These are phyloP conservation scores for Automeris io DNA, from an alignment of 2,888 invertebrate genomes.

Conservation along the genomic window DNA sequence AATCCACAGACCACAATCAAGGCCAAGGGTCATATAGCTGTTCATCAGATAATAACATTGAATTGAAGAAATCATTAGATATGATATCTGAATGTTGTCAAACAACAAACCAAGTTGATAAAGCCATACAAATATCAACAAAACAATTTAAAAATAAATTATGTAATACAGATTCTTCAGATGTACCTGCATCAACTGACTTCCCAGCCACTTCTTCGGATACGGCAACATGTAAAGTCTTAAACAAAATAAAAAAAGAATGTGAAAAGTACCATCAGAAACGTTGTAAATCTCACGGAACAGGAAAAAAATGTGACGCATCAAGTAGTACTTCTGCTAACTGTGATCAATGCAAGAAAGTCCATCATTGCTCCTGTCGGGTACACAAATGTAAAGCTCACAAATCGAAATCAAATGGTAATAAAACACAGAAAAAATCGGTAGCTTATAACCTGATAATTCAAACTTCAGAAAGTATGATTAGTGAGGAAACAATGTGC, in stretches of 20 bases:
- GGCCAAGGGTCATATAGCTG: constrained; percentile 10
- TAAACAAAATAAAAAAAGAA: constrained; percentile 60
- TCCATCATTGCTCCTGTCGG: constrained; percentile 47
- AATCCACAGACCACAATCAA: constrained; percentile 32
- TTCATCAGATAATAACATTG: constrained; percentile 4
- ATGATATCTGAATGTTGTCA: constrained; percentile 12
- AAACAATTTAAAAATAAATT: constrained; percentile 31
- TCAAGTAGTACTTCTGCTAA: constrained; percentile 55
- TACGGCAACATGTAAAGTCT: constrained; percentile 52
- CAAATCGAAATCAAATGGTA: constrained; percentile 32
- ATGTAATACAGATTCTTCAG: constrained; percentile 40
- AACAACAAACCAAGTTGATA: constrained; percentile 31
- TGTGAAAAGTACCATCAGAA: constrained; percentile 63
- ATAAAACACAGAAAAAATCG: constrained; percentile 51
- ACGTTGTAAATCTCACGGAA: constrained; percentile 38
- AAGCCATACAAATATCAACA: constrained; percentile 37
- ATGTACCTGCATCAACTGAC: constrained; percentile 44
- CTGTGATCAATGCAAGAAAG: constrained; percentile 52
- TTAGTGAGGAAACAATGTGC: constrained; percentile 44
- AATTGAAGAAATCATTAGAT: constrained; percentile 4
- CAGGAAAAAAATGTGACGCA: constrained; percentile 40
- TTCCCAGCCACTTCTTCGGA: constrained; percentile 53
- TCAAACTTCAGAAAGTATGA: constrained; percentile 60
- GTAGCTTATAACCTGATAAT: constrained; percentile 67
- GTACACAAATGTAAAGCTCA: constrained; percentile 48